Evolutionary conservation across 2,888 invertebrate genomes (phyloP).

Genomic region (Epistrophe eligans): DNA sequence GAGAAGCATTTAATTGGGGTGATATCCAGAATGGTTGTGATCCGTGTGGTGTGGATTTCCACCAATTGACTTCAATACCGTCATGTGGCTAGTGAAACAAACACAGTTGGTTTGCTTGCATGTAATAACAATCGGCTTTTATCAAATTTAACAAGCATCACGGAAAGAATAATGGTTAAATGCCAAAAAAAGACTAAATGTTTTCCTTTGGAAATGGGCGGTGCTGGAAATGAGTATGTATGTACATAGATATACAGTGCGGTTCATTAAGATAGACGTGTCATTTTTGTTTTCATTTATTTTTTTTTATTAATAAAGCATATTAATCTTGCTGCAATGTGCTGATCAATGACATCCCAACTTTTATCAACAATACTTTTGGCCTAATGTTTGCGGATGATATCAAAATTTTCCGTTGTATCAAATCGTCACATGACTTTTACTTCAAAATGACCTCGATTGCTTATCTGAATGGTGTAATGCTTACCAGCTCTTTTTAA

Average conservation of each 20-base stretch:
- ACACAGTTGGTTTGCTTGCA: slow-evolving; percentile 70
- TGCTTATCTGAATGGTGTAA: too few species aligned
- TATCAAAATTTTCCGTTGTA: too few species aligned
- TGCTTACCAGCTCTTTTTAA: too few species aligned
- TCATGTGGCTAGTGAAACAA: slow-evolving; percentile 57
- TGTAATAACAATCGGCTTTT: slow-evolving; percentile 78
- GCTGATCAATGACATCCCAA: too few species aligned
- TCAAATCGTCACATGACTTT: too few species aligned
- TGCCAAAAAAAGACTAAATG: slow-evolving; percentile 59
- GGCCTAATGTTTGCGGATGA: too few species aligned
- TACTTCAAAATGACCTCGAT: too few species aligned
- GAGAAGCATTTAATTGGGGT: slow-evolving; percentile 67
- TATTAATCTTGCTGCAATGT: too few species aligned
- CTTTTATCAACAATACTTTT: too few species aligned
- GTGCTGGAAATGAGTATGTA: background rate
- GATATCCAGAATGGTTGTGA: slow-evolving; percentile 31
- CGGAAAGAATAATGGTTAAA: slow-evolving; percentile 61
- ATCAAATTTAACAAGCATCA: slow-evolving; percentile 78
- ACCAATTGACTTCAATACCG: slow-evolving; percentile 61
- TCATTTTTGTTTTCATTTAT: too few species aligned
- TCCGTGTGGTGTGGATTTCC: slow-evolving; percentile 43
- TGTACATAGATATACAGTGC: background rate
- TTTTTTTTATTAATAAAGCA: too few species aligned
- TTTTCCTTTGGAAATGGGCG: slow-evolving; percentile 1
- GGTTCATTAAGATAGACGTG: too few species aligned